These are phyloP conservation scores for Motacilla alba DNA, from an alignment of 2,113 vertebrate species.

Conservation along the genomic window DNA sequence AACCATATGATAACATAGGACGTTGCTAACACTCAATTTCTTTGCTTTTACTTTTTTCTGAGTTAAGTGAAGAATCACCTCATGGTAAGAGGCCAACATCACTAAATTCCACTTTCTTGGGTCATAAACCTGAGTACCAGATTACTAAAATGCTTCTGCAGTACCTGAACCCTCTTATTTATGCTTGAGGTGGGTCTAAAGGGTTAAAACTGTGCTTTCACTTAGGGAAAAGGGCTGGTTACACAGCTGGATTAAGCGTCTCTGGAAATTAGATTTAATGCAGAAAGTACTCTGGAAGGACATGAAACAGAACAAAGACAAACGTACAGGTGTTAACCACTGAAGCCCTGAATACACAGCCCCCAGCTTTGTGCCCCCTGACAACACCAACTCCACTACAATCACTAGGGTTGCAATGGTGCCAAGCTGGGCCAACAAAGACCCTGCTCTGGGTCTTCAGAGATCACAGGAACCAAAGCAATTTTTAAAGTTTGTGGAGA, in stretches of 20 bases:
- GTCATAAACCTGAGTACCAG: not conserved
- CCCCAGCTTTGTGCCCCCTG: not conserved
- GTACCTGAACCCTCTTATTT: not conserved
- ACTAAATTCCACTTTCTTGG: not conserved
- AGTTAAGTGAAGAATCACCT: not conserved
- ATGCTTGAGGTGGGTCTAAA: not conserved
- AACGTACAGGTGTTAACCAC: fast-evolving
- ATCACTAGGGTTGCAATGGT: not conserved
- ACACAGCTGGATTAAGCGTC: not conserved
- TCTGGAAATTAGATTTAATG: not conserved
- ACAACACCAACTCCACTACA: not conserved
- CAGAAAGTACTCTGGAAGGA: not conserved
- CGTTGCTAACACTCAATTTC: not conserved
- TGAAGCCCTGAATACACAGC: not conserved
- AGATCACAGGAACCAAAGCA: not conserved
- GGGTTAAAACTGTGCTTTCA: not conserved
- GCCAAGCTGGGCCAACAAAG: not conserved
- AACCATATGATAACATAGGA: not conserved
- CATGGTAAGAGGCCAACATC: not conserved
- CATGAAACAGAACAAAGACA: not conserved
- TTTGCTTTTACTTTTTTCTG: not conserved
- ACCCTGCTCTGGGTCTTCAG: not conserved
- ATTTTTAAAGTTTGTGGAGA: not conserved
- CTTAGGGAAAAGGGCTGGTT: not conserved
- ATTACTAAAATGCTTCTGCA: not conserved